Evolutionary conservation across 1,140 invertebrate genomes (phyloP), one percentile per base, ranked within the genome.

Genomic region (Hylaeus anthracinus): DNA sequence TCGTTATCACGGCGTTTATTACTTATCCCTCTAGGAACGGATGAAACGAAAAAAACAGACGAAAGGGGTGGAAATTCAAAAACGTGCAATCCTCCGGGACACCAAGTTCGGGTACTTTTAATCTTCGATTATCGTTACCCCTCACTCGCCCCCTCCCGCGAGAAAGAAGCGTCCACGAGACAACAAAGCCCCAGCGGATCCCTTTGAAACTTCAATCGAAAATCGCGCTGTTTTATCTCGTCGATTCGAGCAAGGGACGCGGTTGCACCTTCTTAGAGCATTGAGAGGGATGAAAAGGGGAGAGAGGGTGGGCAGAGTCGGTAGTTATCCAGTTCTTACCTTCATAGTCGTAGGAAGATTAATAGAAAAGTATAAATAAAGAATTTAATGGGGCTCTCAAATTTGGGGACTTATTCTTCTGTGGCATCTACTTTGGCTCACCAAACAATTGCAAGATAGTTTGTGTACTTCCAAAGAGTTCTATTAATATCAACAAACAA

Each of bases 41-140:
- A 10, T 10, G 51, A 51, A 51, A 51, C 51, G 10, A 26, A 37
- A 37, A n/a, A 60, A 26, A 26, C 6, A 8, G 15, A 26, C 2
- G 37, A 41, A 4, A 9, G 14, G 2, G 58, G 43, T 37, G 72
- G 58, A 51, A 63, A 73, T 61, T 72, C 71, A 10, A 63, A 70
- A 60, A 60, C 60, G 45, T 39, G 10, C 43, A 55, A 61, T 41
- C 48, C 61, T 10, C 37, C 37, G 72, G 45, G 61, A 64, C 60
- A 64, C 45, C 39, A 55, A 61, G 48, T 65, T 74, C 61, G 39
- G 45, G 48, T 45, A 66, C 63, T 67, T 75, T 75, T 75, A 75
- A 75, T 75, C 73, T 75, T 75, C 73, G 73, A 75, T 75, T 75
- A 75, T 75, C 73, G 63, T 67, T 75, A 75, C 73, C 73, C 63